Percentiles rank a stretch among this genome's conserved stretches.
Evolutionary conservation across 2,888 invertebrate genomes (phyloP).

Genomic region (Diarsia rubi): DNA sequence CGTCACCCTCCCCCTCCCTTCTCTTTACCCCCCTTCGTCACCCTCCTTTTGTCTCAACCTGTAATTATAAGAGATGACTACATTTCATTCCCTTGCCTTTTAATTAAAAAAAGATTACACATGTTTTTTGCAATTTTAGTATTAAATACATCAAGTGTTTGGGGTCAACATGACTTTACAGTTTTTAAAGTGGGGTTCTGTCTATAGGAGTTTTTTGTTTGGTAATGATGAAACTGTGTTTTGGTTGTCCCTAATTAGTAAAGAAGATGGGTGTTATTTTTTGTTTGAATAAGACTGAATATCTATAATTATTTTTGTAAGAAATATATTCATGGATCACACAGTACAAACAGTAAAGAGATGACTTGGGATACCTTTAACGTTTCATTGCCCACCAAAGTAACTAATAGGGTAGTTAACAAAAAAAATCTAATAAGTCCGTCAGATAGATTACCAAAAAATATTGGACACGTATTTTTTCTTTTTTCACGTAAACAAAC

Average conservation of each 20-base stretch:
- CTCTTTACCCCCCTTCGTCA: neutral
- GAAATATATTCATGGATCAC: neutral
- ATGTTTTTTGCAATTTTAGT: slow-evolving; percentile 70
- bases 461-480: too few species aligned
- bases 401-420: too few species aligned
- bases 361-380: neutral
- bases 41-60: slow-evolving; percentile 35
- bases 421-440: too few species aligned
- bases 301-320: neutral
- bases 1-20: slow-evolving; percentile 9
- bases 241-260: slow-evolving; percentile 48
- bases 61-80: slow-evolving; percentile 76
- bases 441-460: too few species aligned
- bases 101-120: slow-evolving; percentile 79
- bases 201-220: slow-evolving; percentile 45
- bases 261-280: slow-evolving; percentile 25
- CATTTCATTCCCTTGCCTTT: slow-evolving; percentile 73
- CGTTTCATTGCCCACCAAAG: neutral
- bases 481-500: too few species aligned
- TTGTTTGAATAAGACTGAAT: slow-evolving; percentile 3
- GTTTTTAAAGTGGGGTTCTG: slow-evolving; percentile 55
- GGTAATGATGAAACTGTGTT: slow-evolving; percentile 55
- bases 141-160: slow-evolving; percentile 55
- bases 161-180: slow-evolving; percentile 64
- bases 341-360: neutral